These are phyloP conservation scores for Callorhinus ursinus DNA, from an alignment of 2,113 vertebrate genomes.

Conservation along the genomic window DNA sequence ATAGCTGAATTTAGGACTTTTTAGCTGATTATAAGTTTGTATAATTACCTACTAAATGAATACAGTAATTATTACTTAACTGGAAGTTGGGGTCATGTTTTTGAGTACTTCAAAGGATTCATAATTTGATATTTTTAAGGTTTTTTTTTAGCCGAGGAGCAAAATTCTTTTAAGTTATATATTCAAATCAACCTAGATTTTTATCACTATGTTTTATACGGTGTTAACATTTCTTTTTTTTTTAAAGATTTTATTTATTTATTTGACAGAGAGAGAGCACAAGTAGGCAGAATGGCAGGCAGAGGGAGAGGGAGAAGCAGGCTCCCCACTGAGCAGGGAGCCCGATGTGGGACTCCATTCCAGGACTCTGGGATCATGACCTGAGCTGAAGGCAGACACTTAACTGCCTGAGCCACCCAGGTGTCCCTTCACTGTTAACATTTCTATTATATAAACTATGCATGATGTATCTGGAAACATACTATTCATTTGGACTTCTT, in stretches of 20 bases:
- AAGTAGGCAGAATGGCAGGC: too few relatives aligned
- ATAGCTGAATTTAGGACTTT: neutral
- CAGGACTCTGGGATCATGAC: too few relatives aligned
- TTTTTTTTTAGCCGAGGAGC: slow-evolving; percentile 28
- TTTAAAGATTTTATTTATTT: too few relatives aligned
- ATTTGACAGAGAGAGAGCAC: too few relatives aligned
- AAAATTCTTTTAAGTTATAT: neutral
- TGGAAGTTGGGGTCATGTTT: neutral
- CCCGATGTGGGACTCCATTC: too few relatives aligned
- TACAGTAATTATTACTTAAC: neutral
- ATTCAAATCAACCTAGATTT: slow-evolving; percentile 22
- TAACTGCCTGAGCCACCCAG: too few relatives aligned
- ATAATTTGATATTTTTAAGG: neutral
- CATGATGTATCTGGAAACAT: neutral
- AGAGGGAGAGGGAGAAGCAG: too few relatives aligned
- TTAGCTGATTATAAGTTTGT: neutral
- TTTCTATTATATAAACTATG: neutral
- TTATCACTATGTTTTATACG: neutral
- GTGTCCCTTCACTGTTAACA: neutral
- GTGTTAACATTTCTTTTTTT: neutral
- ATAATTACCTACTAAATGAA: neutral
- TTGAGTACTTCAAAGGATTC: slow-evolving; percentile 7
- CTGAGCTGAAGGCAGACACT: too few relatives aligned
- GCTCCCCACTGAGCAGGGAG: too few relatives aligned
- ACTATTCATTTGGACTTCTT: neutral